Conservation (phyloP, 2,113 vertebrate genomes). For the Aptenodytes forsteri region DNA sequence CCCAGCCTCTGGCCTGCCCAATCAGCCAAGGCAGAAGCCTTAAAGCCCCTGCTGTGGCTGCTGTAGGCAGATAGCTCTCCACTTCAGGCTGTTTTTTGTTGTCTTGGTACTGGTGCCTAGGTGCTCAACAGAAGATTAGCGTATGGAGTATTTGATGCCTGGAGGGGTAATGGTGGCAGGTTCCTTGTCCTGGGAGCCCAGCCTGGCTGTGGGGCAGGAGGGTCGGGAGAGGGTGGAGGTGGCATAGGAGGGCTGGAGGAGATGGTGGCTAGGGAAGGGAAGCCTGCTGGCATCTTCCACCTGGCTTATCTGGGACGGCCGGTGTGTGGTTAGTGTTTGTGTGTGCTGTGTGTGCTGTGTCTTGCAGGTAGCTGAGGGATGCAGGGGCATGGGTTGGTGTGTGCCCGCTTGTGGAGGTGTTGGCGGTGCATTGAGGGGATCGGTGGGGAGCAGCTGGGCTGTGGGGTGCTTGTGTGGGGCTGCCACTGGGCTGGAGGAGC, state of each 20-base stretch:
- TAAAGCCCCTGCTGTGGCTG: not conserved
- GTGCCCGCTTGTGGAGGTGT: not conserved
- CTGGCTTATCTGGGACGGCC: not conserved
- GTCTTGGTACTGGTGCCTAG: accelerated
- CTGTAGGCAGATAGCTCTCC: accelerated
- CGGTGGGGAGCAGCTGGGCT: not conserved
- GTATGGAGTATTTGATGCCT: not conserved
- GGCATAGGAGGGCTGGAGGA: not conserved
- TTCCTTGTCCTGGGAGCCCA: not conserved
- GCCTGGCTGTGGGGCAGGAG: not conserved
- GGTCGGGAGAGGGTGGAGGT: accelerated
- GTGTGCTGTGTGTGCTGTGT: accelerated
- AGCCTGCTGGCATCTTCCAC: not conserved
- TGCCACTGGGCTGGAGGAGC: not conserved
- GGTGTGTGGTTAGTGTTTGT: accelerated
- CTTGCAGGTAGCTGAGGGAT: not conserved
- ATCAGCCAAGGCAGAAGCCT: not conserved
- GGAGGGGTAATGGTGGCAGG: not conserved
- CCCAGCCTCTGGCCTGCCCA: not conserved
- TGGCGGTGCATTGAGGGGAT: accelerated
- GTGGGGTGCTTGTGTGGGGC: not conserved
- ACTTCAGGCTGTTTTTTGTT: not conserved
- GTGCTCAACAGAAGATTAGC: not conserved
- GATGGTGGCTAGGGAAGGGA: not conserved
- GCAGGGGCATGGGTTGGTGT: not conserved